Conservation (phyloP, 2,888 invertebrate species). For the Drosophila putrida region DNA sequence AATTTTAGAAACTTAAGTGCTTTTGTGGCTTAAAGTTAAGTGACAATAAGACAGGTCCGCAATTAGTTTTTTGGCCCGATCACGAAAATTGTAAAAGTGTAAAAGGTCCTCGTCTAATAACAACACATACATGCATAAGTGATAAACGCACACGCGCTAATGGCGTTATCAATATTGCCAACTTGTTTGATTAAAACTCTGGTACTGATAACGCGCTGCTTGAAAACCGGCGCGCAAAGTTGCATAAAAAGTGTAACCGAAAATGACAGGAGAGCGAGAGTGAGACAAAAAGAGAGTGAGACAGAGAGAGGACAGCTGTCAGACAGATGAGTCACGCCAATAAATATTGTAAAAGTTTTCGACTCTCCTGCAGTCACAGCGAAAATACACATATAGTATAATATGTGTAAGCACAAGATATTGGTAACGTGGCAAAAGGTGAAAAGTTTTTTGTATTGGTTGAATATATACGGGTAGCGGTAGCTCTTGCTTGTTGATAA, state of each 20-base stretch:
- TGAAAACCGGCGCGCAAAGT: constrained; percentile 39
- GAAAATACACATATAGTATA: not conserved
- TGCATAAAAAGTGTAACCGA: constrained; percentile 27
- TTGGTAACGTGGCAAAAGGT: constrained; percentile 55
- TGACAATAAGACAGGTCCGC: too few species aligned
- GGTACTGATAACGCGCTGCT: constrained; percentile 43
- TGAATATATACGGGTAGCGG: not conserved
- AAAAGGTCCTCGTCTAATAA: too few species aligned
- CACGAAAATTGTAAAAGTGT: too few species aligned
- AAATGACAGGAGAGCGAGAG: constrained; percentile 10
- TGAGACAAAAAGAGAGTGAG: not conserved
- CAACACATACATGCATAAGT: constrained; percentile 2
- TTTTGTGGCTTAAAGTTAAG: too few species aligned
- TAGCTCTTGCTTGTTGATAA: constrained; percentile 5
- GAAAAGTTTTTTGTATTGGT: not conserved
- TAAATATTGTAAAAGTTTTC: constrained; percentile 25
- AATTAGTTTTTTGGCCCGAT: too few species aligned
- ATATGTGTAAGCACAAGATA: not conserved
- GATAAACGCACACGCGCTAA: constrained; percentile 10
- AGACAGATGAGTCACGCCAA: constrained; percentile 41
- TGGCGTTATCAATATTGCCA: constrained; percentile 63
- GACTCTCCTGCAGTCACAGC: constrained; percentile 14
- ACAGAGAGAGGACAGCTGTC: constrained; percentile 25
- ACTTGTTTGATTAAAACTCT: constrained; percentile 71
- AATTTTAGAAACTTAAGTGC: too few species aligned